Evolutionary conservation across 2,797 vertebrate species (phyloP).

Genomic region (Acomys russatus): DNA sequence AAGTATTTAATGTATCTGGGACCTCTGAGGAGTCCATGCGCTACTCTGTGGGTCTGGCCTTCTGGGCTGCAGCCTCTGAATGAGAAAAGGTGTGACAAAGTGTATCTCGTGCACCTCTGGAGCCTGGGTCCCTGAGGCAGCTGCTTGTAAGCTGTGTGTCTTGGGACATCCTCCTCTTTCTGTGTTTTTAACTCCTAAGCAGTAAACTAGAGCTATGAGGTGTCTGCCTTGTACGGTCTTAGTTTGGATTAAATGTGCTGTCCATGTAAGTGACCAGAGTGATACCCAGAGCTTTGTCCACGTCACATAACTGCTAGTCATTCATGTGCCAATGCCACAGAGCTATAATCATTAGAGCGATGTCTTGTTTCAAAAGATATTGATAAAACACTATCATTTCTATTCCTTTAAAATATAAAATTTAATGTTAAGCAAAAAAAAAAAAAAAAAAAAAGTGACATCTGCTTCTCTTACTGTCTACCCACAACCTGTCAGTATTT

Average conservation of each 20-base stretch:
- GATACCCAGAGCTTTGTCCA: neutral
- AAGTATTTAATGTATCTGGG: neutral
- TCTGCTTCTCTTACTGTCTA: neutral
- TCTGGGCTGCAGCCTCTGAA: too few relatives aligned
- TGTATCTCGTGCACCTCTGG: neutral
- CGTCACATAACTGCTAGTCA: neutral
- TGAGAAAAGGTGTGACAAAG: neutral
- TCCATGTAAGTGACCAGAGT: neutral
- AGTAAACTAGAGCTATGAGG: neutral
- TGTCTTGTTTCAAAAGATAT: neutral
- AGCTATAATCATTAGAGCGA: constrained; percentile 2
- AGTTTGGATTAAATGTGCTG: neutral
- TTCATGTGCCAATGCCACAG: neutral
- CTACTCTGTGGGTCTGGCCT: neutral
- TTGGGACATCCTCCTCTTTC: neutral
- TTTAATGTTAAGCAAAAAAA: constrained; percentile 2
- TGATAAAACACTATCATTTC: neutral
- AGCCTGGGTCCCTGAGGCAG: neutral
- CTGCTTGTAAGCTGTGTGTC: neutral
- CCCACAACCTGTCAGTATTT: neutral
- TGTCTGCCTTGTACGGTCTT: neutral
- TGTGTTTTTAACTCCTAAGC: neutral
- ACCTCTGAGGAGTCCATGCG: neutral
- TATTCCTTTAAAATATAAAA: neutral
- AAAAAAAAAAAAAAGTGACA: neutral